Base-by-base conservation (phyloP, 1,140 invertebrate species). In the Eupeodes corollae region DNA sequence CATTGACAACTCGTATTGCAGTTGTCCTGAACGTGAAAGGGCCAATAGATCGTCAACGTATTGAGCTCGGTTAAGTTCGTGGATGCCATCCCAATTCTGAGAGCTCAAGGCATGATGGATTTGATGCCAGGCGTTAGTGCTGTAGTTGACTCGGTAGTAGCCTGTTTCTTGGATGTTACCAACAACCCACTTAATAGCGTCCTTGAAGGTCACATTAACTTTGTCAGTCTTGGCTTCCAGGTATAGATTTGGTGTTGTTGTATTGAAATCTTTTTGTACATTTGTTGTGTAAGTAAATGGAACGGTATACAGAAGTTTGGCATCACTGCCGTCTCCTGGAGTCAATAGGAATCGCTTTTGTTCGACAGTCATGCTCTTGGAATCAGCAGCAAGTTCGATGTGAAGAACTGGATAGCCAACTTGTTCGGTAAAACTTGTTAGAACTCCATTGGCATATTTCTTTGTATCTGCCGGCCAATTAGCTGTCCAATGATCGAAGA, bases 91-190 rank as follows among this genome's bases (percentile, higher is more conserved):
- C 73, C 70, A 2, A 71, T 69, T 35, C 12, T 35, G 5, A 35
- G 34, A n/a, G 3, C 12, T 3, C 12, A 35, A 12, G 85, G 61
- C 26, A 70, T 67, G 40, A n/a, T 74, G 71, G 32, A 80, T 70
- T 35, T 70, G 67, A 18, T 75, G 56, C 84, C 84, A 88, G 13
- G 74, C 77, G 5, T 63, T 55, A 1, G 69, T 57, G 52, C 86
- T 80, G 60, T 90, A 89, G 56, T 82, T 81, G 0, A 88, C 84
- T 35, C 85, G 72, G 62, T 86, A 88, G 50, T 79, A 80, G 34
- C 83, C 84, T 49, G 76, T 75, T 49, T 77, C 70, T 57, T 76
- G 72, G 26, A 80, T 52, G 55, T 86, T 86, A 2, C 82, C 70
- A 47, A 86, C 68, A 5, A 83, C 34, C 34, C 14, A 35, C 5